Conservation (phyloP, 2,113 vertebrate species). For the Cathartes aura region DNA sequence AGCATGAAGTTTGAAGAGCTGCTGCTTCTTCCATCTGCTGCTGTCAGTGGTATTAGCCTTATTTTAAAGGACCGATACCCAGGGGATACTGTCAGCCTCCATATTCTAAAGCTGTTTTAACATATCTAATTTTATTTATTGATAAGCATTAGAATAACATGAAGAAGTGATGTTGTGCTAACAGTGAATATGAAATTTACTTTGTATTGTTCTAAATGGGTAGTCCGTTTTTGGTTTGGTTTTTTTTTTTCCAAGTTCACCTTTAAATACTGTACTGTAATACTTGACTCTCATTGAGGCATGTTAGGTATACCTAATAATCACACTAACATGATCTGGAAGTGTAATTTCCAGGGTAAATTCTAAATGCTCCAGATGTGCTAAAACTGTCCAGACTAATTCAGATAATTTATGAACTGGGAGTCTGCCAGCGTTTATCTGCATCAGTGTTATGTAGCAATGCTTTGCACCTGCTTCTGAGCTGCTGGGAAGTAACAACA, state of each 20-base stretch:
- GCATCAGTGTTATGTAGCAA: neutral
- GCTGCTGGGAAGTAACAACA: neutral
- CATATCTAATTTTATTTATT: neutral
- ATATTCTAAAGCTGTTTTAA: neutral
- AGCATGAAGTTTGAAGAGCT: neutral
- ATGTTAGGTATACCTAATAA: neutral
- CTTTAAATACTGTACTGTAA: neutral
- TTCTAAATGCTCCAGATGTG: slow-evolving; percentile 42
- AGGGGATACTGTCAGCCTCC: neutral
- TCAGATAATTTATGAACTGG: slow-evolving; percentile 23
- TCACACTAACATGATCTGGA: neutral
- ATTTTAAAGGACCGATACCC: neutral
- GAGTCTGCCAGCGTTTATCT: slow-evolving; percentile 4
- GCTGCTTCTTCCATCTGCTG: neutral
- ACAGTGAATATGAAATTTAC: neutral
- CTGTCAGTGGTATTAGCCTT: neutral
- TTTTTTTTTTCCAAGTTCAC: neutral
- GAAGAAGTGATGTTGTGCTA: neutral
- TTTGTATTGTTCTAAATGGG: neutral
- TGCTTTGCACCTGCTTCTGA: slow-evolving; percentile 20
- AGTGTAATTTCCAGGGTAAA: slow-evolving; percentile 1
- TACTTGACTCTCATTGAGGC: neutral
- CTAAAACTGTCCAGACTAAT: slow-evolving; percentile 27
- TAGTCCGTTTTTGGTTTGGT: neutral
- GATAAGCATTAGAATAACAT: neutral